These are phyloP conservation scores for Noctua janthina DNA, from an alignment of 2,888 invertebrate genomes.

Conservation along the genomic window DNA sequence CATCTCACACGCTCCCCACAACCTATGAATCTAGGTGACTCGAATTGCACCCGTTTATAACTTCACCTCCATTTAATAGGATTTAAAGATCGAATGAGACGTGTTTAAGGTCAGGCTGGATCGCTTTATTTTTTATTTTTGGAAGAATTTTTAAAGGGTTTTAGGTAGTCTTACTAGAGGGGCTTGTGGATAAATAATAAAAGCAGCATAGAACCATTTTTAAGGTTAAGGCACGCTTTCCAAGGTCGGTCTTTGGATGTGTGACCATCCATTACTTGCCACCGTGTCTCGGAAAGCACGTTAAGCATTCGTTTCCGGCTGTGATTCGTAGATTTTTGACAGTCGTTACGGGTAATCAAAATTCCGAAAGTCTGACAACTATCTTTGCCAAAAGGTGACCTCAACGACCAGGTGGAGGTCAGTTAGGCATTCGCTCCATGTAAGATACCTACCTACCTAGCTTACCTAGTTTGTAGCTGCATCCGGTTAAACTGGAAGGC, in stretches of 20 bases:
- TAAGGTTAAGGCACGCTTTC: not conserved
- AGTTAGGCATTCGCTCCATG: no score
- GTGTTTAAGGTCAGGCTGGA: constrained; percentile 12
- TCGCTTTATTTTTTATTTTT: constrained; percentile 10
- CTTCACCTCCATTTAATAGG: constrained; percentile 71
- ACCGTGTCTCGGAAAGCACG: not conserved
- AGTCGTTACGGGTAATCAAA: not conserved
- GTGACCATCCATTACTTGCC: not conserved
- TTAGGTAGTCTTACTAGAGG: not conserved
- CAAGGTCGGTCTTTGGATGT: not conserved
- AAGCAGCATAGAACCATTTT: not conserved
- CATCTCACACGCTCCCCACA: constrained; percentile 72
- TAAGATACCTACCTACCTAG: not conserved
- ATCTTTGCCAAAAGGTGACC: not conserved
- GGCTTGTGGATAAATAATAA: not conserved
- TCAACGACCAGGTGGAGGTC: not conserved
- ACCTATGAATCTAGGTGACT: constrained; percentile 73
- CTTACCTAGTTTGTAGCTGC: not conserved
- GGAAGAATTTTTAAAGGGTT: no score
- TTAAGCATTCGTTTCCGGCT: not conserved
- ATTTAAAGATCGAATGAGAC: constrained; percentile 53
- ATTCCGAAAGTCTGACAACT: not conserved
- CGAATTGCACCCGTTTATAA: constrained; percentile 72
- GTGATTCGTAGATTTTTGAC: not conserved
- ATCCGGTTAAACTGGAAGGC: not conserved